Evolutionary conservation across 2,113 vertebrate genomes (phyloP), one percentile per base, ranked within the genome.

Genomic region (Urocynchramus pylzowi): DNA sequence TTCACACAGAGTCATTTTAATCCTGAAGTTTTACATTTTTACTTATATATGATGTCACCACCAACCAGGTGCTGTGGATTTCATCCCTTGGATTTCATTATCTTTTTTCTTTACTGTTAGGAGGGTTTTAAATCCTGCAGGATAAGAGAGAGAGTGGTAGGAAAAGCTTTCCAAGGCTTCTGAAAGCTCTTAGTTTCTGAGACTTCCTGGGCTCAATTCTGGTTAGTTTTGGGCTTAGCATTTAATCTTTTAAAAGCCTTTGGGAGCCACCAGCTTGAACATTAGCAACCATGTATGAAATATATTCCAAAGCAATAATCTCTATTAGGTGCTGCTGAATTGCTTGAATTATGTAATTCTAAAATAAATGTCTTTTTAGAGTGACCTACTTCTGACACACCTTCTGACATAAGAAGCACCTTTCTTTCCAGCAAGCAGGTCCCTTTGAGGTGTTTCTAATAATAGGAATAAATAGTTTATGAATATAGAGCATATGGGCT

Each of bases 1-100:
- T 71, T 39, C 22, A 33, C 1, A 1, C 1, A 1, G 35, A 44
- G 3, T 50, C 0, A 4, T 53, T 90, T 87, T 80, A 57, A 84
- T 76, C 67, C 21, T 35, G 17, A 59, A 73, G 22, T 49, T 77
- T 53, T 50, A 49, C 73, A 90, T 22, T 71, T 86, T 44, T 61
- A 49, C 17, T 57, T 67, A 33, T 12, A 53, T 30, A 33, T 4
- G n/a, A 21, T 73, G 33, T 41, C 5, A 16, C 22, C 22, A 24
- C n/a, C 13, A 26, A n/a, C 21, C 45, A 71, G 13, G 2, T 71
- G n/a, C n/a, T 17, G 7, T 85, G n/a, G 52, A 71, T 80, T 67
- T 8, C 21, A 63, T 39, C 18, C 37, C 8, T 33, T 87, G 31
- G 52, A 75, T 87, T 79, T 89, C 15, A 47, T 37, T 65, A 37